These are phyloP conservation scores for Cichlasoma orientale DNA, from an alignment of 2,797 vertebrate genomes.

Conservation along the genomic window DNA sequence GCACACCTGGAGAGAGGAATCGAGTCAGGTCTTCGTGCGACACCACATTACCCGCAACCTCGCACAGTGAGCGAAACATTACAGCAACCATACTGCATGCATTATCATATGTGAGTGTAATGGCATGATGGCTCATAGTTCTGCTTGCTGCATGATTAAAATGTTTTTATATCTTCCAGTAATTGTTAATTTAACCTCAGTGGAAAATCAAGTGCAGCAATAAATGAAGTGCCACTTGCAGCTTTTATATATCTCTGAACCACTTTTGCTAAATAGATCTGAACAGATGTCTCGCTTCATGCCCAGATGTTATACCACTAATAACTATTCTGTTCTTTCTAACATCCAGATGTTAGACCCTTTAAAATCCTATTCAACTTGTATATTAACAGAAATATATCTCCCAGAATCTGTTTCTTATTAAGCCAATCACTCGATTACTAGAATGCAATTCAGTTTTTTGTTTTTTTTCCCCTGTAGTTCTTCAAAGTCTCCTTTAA, in stretches of 20 bases:
- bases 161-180: background rate
- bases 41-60: background rate
- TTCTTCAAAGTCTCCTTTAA: constrained; percentile 24
- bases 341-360: background rate
- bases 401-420: background rate
- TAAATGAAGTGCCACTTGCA: background rate
- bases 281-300: constrained; percentile 13
- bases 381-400: background rate
- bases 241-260: background rate
- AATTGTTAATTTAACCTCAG: background rate
- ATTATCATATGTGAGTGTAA: background rate
- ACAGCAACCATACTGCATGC: background rate
- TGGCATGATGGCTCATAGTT: too few relatives aligned
- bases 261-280: background rate
- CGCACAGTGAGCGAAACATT: background rate
- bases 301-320: background rate
- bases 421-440: background rate
- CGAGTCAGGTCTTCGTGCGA: background rate
- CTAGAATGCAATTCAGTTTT: background rate
- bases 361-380: constrained; percentile 11
- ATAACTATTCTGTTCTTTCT: background rate
- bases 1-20: constrained; percentile 85
- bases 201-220: background rate
- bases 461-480: background rate
- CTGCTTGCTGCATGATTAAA: background rate